Base-by-base conservation (phyloP, 2,888 invertebrate genomes). In the Aethes cnicana region DNA sequence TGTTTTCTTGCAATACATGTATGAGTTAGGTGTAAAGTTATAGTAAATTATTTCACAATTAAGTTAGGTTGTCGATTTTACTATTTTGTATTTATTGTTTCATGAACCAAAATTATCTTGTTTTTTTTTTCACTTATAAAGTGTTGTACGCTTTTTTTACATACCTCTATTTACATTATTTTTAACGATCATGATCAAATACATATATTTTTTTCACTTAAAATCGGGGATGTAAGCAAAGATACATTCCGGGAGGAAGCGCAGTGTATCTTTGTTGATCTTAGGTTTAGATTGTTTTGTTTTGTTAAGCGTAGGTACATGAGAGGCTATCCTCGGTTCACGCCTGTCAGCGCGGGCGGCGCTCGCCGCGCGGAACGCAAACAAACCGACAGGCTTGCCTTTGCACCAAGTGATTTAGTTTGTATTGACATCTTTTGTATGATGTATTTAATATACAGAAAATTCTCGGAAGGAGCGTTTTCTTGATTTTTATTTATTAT, bases 341-440 rank as follows among this genome's bases (percentile, higher is more conserved):
- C 79, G 85, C 81, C 84, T 82, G 81, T 79, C 77, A 4, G 83
- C 77, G 73, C 74, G 72, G 72, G 72, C 74, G 65, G 59, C 65
- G 66, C 46, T 59, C 68, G 63, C 61, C 49, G 44, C 55, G 59
- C 73, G 64, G 66, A 71, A 75, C 76, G 72, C 74, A 65, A 72
- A 82, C 82, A 65, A 73, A 83, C 82, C 85, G 83, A 81, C 81
- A 83, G 87, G 86, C 88, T 89, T 88, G 88, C 89, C 89, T 86
- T 88, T 84, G 88, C 90, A 89, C 88, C 87, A 89, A 89, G 90
- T 90, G 89, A 89, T 88, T 90, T 88, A 88, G 88, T 89, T 88
- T 82, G 82, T 88, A 88, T 83, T 77, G 79, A 84, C 87, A 87
- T 88, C 88, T 88, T 88, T 88, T 89, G 88, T 89, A 89, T 85